A percentile compares a stretch with the other conserved stretches of the same genome.
Evolutionary conservation across 2,113 vertebrate genomes (phyloP).

Genomic region (Catharus bicknelli): DNA sequence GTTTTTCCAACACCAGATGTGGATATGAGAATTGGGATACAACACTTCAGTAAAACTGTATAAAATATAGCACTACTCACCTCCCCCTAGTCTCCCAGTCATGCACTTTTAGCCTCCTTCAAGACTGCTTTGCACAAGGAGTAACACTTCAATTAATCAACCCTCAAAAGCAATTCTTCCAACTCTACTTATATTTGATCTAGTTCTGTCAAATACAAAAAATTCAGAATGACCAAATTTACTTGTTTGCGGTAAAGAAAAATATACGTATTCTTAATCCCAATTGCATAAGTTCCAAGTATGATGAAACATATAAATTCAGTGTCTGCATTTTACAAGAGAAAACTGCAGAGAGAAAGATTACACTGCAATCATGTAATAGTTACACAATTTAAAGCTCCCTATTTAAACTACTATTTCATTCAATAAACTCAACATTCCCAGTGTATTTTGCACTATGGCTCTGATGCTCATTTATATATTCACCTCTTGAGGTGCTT

Average conservation of each 20-base stretch:
- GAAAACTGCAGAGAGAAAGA: slow-evolving; percentile 18
- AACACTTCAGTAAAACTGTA: background rate
- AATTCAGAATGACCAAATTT: background rate
- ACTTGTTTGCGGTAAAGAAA: background rate
- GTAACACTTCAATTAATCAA: background rate
- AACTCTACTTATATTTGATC: background rate
- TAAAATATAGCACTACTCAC: background rate
- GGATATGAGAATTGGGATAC: background rate
- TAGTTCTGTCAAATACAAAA: background rate
- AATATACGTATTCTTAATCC: background rate
- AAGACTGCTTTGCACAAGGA: background rate
- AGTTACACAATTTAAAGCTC: background rate
- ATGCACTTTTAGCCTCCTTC: background rate
- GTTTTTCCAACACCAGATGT: background rate
- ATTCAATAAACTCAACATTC: background rate
- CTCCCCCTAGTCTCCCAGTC: background rate
- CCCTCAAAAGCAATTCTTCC: background rate
- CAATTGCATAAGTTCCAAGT: background rate
- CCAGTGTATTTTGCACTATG: background rate
- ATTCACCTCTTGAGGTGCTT: background rate
- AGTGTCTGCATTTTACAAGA: background rate
- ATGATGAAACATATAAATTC: background rate
- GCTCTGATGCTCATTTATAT: background rate
- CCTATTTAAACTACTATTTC: background rate
- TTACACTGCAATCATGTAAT: background rate